Evolutionary conservation across 2,888 invertebrate species (phyloP).

Genomic region (Ditula angustiorana): DNA sequence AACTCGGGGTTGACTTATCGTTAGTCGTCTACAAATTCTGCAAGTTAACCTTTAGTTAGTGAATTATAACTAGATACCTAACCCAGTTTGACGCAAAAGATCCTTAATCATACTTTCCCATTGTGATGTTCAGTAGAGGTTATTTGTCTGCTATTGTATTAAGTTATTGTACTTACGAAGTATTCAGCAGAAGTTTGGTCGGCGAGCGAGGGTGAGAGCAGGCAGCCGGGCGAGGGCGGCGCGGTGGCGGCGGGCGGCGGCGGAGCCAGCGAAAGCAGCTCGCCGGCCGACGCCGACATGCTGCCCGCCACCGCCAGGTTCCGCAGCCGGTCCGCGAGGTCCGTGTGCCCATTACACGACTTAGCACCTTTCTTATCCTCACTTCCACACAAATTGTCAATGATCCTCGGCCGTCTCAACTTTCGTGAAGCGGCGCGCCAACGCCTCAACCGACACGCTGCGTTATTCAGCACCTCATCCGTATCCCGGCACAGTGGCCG

Average conservation of each 20-base stretch:
- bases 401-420: conserved; percentile 76
- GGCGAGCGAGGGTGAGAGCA: conserved; percentile 76
- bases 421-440: conserved; percentile 83
- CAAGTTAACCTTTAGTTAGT: background rate
- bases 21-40: background rate
- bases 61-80: conserved; percentile 1
- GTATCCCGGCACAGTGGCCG: conserved; percentile 63
- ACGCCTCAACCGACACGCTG: conserved; percentile 78
- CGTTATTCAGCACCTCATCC: conserved; percentile 74
- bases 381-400: conserved; percentile 75
- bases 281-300: conserved; percentile 78
- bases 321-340: conserved; percentile 75
- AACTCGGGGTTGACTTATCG: background rate
- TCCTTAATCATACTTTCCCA: conserved; percentile 12
- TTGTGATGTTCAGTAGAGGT: background rate
- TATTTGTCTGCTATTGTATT: background rate
- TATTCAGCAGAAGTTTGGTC: conserved; percentile 76
- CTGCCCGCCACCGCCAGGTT: conserved; percentile 77
- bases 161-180: conserved; percentile 66
- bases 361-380: conserved; percentile 62
- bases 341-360: conserved; percentile 69
- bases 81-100: background rate
- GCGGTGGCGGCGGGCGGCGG: conserved; percentile 79
- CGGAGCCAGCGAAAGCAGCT: conserved; percentile 76
- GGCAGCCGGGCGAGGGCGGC: conserved; percentile 79